Evolutionary conservation across 92 coral and sea anemone species (phyloP), one percentile per base, ranked within the genome.

Genomic region (Palythoa caribaeorum): DNA sequence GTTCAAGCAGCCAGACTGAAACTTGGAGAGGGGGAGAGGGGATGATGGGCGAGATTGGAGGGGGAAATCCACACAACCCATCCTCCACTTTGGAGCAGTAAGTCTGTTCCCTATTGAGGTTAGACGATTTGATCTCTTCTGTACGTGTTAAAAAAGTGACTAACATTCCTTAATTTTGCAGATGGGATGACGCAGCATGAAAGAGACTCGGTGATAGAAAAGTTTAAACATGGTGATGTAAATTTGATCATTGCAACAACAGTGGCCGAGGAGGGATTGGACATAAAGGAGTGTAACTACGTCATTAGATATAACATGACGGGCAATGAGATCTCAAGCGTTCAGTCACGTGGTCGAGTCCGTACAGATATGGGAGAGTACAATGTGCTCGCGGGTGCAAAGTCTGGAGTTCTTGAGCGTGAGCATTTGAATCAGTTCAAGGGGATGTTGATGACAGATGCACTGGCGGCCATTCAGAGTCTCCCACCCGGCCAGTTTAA

Each of bases 321-420:
- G 78, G 99, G 99, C 17, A 96, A 96, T 72, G 99, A 96, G 91
- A 96, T 96, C 90, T 95, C 98, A 68, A 89, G 91, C 54, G 95
- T 96, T 74, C 99, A 96, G 84, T 94, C 99, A 78, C 95, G 99
- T 81, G 99, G 99, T 12, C 92, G 99, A 39, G 96, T 96, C 76
- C 96, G 97, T 15, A 87, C 86, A 6, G 92, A 92, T 10, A 86
- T 81, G 39, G 94, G 94, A 12, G 93, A 90, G 80, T 92, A 95
- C 89, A 86, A 87, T 68, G 94, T 92, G 60, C 76, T 95, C 66
- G 94, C 93, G 57, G 92, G 94, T 35, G 90, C 90, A 38, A 92
- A 90, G 37, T 91, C 96, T 38, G 92, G 90, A 37, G 98, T 94
- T 16, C 55, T 88, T 52, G 87, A 89, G 55, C 87, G 93, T 38